Conservation (phyloP, 2,888 invertebrate genomes). For the Acleris sparsana region DNA sequence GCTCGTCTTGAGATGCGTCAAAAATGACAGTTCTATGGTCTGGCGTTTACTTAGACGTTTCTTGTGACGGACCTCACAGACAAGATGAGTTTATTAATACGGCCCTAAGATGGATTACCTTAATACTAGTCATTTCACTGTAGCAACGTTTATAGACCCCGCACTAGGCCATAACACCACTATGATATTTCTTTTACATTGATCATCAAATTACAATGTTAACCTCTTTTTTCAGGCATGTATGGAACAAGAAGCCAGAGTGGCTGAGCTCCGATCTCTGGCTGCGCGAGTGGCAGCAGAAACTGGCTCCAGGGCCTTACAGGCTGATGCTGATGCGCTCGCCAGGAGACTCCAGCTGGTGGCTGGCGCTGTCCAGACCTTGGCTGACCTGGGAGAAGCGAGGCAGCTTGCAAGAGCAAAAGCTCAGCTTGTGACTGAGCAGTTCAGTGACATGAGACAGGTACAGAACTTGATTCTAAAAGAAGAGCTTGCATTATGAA, state of each 20-base stretch:
- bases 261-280: conserved; percentile 88
- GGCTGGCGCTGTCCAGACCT: conserved; percentile 87
- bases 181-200: too few relatives aligned
- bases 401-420: conserved; percentile 83
- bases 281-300: conserved; percentile 91
- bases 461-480: conserved; percentile 60
- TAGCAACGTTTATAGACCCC: too few relatives aligned
- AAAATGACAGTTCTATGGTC: too few relatives aligned
- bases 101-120: too few relatives aligned
- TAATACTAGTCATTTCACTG: too few relatives aligned
- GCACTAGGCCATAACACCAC: too few relatives aligned
- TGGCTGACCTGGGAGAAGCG: conserved; percentile 91
- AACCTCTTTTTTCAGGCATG: conserved; percentile 84
- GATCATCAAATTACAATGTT: not conserved
- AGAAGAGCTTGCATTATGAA: too few relatives aligned
- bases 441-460: conserved; percentile 89
- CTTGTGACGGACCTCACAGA: too few relatives aligned
- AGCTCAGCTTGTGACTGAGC: conserved; percentile 85
- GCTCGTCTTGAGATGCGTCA: too few relatives aligned
- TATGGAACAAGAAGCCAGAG: conserved; percentile 89
- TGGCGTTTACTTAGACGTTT: too few relatives aligned
- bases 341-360: conserved; percentile 90
- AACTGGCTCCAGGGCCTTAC: conserved; percentile 89
- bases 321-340: conserved; percentile 90
- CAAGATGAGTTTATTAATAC: too few relatives aligned